These are phyloP conservation scores for Ameiurus melas DNA, from an alignment of 2,113 vertebrate species.

Conservation along the genomic window DNA sequence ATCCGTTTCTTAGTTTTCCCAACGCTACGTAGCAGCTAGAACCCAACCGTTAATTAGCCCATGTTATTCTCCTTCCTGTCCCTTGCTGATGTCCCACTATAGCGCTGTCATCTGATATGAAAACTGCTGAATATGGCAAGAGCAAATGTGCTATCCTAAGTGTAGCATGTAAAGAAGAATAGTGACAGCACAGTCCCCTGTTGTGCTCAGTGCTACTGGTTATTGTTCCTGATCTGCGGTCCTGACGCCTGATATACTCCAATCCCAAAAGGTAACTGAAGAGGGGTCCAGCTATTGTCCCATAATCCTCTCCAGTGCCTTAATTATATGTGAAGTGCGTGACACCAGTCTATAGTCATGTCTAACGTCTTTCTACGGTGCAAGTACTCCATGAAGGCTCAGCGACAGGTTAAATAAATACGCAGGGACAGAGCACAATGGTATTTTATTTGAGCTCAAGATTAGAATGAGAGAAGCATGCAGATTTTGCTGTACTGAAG, in stretches of 20 bases:
- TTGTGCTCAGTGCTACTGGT: background rate
- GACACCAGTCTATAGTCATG: too few relatives aligned
- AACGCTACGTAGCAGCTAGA: background rate
- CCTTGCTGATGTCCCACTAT: background rate
- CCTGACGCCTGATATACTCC: background rate
- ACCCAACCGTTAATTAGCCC: background rate
- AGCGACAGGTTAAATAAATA: background rate
- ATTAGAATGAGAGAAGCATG: background rate
- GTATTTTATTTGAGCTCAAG: background rate
- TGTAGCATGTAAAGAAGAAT: background rate
- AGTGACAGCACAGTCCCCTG: background rate
- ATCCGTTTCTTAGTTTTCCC: background rate
- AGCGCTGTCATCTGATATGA: background rate
- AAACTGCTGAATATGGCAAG: background rate
- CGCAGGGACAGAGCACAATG: background rate
- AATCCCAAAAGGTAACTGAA: background rate
- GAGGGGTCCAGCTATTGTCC: too few relatives aligned
- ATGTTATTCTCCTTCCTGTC: background rate
- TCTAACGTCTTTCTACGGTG: background rate
- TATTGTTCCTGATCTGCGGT: background rate
- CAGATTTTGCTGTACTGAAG: background rate
- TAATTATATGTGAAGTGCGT: background rate
- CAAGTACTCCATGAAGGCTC: background rate
- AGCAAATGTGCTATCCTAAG: background rate
- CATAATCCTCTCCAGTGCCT: background rate